A percentile compares a stretch with the other conserved stretches of the same genome.
phyloP scores from a whole-genome alignment of 2,113 vertebrate genomes.

The Oxygymnocypris stewartii region DNA sequence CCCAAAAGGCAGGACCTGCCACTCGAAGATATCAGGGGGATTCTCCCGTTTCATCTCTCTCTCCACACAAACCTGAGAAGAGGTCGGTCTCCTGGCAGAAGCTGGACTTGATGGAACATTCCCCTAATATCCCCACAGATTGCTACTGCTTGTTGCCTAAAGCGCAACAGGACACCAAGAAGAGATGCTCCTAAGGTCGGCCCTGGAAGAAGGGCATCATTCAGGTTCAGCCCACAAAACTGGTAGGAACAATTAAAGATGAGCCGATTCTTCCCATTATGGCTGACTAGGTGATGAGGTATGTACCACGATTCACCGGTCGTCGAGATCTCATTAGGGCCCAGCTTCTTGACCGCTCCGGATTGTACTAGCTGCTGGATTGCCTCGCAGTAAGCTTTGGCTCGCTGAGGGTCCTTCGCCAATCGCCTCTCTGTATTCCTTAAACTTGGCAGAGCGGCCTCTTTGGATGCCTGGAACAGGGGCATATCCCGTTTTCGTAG shows the following conservation, averaged over 20 bases:
- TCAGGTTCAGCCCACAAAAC: conserved; percentile 6
- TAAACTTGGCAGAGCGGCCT: neutral
- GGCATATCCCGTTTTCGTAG: neutral
- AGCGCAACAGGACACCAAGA: neutral
- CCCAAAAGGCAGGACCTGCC: neutral
- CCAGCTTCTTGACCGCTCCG: neutral
- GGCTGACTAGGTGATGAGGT: conserved; percentile 28
- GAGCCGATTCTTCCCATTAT: conserved; percentile 37
- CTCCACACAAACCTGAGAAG: too few species aligned
- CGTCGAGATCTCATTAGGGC: neutral
- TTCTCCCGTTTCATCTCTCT: neutral
- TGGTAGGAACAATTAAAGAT: conserved; percentile 45
- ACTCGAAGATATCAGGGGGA: neutral
- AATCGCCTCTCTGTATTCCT: neutral
- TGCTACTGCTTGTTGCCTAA: too few species aligned
- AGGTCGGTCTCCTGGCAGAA: too few species aligned
- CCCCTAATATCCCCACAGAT: neutral
- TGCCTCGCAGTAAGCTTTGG: neutral
- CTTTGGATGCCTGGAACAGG: neutral
- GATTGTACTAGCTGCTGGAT: conserved; percentile 26
- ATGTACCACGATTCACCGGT: conserved; percentile 32
- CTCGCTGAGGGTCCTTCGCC: neutral
- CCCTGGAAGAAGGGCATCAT: neutral
- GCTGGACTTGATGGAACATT: neutral
- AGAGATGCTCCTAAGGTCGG: neutral